Percentiles rank a stretch among this genome's conserved stretches.
These are phyloP conservation scores for Gymnocephalus cernua DNA, from an alignment of 2,113 vertebrate genomes.

Conservation along the genomic window DNA sequence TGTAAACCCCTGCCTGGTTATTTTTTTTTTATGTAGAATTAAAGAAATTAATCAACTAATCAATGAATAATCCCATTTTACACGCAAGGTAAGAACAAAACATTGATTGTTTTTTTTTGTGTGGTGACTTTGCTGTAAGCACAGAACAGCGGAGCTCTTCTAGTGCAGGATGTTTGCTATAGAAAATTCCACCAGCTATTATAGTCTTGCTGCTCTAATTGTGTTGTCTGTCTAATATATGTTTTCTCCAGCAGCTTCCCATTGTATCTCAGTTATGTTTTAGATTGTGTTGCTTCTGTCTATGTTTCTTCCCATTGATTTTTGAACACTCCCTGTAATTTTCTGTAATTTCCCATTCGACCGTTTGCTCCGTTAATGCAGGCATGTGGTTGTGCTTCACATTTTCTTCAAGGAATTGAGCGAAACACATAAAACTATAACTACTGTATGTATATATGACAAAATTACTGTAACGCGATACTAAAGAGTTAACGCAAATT, in stretches of 20 bases:
- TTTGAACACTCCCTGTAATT: slow-evolving; percentile 64
- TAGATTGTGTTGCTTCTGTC: slow-evolving; percentile 47
- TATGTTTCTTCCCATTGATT: slow-evolving; percentile 63
- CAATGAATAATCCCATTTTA: slow-evolving; percentile 31
- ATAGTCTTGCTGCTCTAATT: slow-evolving; percentile 34
- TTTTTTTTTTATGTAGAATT: background rate
- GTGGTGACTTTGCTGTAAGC: slow-evolving; percentile 30
- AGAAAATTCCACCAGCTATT: slow-evolving; percentile 48
- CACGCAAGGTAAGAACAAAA: slow-evolving; percentile 13
- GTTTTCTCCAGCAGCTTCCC: slow-evolving; percentile 44
- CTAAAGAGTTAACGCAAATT: too few species aligned
- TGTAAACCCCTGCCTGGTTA: background rate
- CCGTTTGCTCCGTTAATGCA: slow-evolving; percentile 48
- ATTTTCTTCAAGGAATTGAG: background rate
- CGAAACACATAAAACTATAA: too few species aligned
- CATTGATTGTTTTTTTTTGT: slow-evolving; percentile 2
- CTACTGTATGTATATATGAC: too few species aligned
- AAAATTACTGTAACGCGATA: too few species aligned
- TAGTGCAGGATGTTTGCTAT: slow-evolving; percentile 35
- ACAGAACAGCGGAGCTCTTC: slow-evolving; percentile 32
- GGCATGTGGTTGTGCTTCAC: slow-evolving; percentile 6
- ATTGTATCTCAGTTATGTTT: slow-evolving; percentile 59
- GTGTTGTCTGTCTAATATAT: slow-evolving; percentile 51
- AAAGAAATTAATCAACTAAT: slow-evolving; percentile 33
- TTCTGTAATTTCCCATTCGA: slow-evolving; percentile 61